Evolutionary conservation across 2,797 vertebrate species (phyloP), one percentile per base, ranked within the genome.

Genomic region (Melanitta fusca): DNA sequence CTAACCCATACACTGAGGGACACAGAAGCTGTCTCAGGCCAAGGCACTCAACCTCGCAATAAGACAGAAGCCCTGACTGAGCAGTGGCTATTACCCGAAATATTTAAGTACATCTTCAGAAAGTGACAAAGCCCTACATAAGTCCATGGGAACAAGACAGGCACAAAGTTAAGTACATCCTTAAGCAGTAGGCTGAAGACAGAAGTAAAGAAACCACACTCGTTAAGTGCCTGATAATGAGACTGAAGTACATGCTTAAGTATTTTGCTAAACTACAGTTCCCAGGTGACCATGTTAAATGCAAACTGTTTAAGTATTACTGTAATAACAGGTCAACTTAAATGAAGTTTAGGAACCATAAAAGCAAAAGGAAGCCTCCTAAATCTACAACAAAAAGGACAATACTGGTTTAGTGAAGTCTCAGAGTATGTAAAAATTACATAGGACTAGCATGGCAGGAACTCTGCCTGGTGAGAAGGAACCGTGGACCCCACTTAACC

Each of bases 381-480:
- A 70, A 4, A 16, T 74, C 20, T 77, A 89, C 41, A 85, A 70
- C 79, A 86, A 92, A 94, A 83, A 94, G 13, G 45, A 38, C n/a
- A 90, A 88, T 34, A 93, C 17, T 56, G 87, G 53, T 53, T 45
- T 47, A 80, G n/a, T 43, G 53, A 87, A 91, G 34, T 68, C 85
- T 91, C 65, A 49, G 78, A 96, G 87, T 60, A 58, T 60, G 84
- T 88, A 57, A 81, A 82, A 97, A 92, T 78, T 85, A 80, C 71
- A 84, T 12, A 19, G 87, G 62, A 97, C 95, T 81, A 96, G 88
- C 47, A 47, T 88, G 69, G 81, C 68, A 87, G 54, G 90, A 71
- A 80, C 51, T 85, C 73, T 71, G 73, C 30, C 78, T 92, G 75
- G 54, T 53, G 41, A 86, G 72, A 95, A 27, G 93, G 21, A 90